A percentile compares a stretch with the other conserved stretches of the same genome.
Conservation (phyloP, 2,797 vertebrate genomes). For the Neoniphon sammara region DNA sequence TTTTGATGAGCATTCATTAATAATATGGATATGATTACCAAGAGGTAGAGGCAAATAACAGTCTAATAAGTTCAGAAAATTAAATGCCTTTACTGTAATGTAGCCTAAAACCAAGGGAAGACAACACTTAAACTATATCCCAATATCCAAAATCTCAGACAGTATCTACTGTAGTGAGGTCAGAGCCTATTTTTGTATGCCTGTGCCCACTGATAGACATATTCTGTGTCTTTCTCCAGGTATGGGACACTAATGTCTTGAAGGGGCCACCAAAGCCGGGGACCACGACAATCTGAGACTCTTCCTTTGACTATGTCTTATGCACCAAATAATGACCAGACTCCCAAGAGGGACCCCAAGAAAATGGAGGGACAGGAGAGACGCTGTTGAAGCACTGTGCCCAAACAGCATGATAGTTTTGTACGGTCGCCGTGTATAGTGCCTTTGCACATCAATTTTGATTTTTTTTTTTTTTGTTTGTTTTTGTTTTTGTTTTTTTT, state of each 20-base stretch:
- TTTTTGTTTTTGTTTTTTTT: too few relatives aligned
- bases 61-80: too few relatives aligned
- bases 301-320: slow-evolving; percentile 89
- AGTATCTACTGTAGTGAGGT: too few relatives aligned
- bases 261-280: slow-evolving; percentile 81
- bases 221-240: slow-evolving; percentile 82
- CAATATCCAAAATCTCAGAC: too few relatives aligned
- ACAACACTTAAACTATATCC: too few relatives aligned
- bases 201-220: slow-evolving; percentile 5
- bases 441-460: slow-evolving; percentile 88
- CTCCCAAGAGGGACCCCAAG: slow-evolving; percentile 59
- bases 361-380: slow-evolving; percentile 76
- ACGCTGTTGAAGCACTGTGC: slow-evolving; percentile 89
- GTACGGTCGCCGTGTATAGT: slow-evolving; percentile 83
- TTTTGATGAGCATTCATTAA: too few relatives aligned
- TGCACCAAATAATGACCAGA: slow-evolving; percentile 86
- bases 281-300: slow-evolving; percentile 89
- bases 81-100: too few relatives aligned
- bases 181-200: too few relatives aligned
- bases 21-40: too few relatives aligned
- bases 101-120: too few relatives aligned
- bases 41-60: too few relatives aligned
- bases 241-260: slow-evolving; percentile 90
- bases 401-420: slow-evolving; percentile 84
- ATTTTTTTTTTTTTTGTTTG: too few relatives aligned